Conservation (phyloP, 2,797 vertebrate species). For the Simalia tracyae region DNA sequence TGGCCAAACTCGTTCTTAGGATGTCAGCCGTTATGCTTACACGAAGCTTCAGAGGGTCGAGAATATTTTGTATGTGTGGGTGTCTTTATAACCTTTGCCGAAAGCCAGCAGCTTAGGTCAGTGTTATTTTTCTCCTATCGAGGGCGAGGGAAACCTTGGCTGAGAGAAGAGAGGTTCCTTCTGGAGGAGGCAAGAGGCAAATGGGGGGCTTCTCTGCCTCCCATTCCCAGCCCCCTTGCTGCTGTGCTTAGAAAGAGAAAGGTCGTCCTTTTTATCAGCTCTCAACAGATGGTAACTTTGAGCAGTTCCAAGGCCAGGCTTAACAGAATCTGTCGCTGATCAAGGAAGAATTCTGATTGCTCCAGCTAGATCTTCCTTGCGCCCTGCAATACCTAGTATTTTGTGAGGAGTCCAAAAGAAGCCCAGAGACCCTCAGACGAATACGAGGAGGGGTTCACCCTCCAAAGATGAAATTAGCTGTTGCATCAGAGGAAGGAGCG, state of each 20-base stretch:
- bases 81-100: not conserved
- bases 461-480: not conserved
- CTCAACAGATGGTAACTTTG: too few species aligned
- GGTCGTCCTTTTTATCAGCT: too few species aligned
- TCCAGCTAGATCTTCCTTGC: not conserved
- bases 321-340: not conserved
- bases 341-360: not conserved
- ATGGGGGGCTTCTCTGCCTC: too few species aligned
- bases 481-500: not conserved
- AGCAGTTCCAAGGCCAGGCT: not conserved
- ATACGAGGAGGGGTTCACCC: accelerated
- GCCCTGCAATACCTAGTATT: too few species aligned
- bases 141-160: not conserved
- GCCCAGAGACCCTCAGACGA: not conserved
- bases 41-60: not conserved
- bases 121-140: too few species aligned
- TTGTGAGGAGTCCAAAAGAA: too few species aligned
- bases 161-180: not conserved
- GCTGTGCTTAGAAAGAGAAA: not conserved
- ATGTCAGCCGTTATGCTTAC: not conserved
- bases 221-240: not conserved
- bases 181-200: not conserved
- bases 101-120: not conserved
- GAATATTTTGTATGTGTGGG: too few species aligned
- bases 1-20: not conserved